phyloP scores from a whole-genome alignment of 1,140 invertebrate species.

The Bilobella aurantiaca region DNA sequence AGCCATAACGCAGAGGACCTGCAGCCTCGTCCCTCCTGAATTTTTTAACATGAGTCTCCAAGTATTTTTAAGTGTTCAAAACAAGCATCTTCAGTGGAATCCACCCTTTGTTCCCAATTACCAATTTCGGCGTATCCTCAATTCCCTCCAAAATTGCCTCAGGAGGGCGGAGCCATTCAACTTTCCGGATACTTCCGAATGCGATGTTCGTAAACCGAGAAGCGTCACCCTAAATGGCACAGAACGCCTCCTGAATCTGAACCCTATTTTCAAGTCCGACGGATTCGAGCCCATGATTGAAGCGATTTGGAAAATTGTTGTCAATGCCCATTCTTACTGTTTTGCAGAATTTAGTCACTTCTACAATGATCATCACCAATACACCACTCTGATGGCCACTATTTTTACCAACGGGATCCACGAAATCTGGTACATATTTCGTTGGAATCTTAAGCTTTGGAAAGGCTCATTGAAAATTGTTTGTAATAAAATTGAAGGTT shows the following conservation, averaged over 20 bases:
- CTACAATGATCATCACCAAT: conserved; percentile 30
- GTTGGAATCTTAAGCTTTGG: neutral
- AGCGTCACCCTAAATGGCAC: neutral
- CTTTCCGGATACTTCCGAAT: neutral
- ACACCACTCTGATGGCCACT: conserved; percentile 18
- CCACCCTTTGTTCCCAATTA: neutral
- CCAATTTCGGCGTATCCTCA: neutral
- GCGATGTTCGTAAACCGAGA: neutral
- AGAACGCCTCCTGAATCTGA: no score
- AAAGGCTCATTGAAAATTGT: neutral
- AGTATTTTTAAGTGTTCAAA: neutral
- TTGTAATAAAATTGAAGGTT: neutral
- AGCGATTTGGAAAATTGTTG: conserved; percentile 26
- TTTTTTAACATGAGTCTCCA: neutral
- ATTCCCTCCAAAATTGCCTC: neutral
- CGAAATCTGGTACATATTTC: conserved; percentile 16
- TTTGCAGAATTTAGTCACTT: conserved; percentile 21
- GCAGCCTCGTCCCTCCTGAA: neutral
- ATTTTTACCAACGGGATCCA: conserved; percentile 28
- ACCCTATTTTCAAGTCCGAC: neutral
- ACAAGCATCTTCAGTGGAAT: neutral
- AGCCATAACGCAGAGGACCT: neutral
- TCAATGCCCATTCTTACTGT: conserved; percentile 24
- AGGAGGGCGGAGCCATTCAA: neutral
- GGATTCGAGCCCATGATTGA: conserved; percentile 23